A percentile compares a stretch with the other conserved stretches of the same genome.
phyloP scores from a whole-genome alignment of 2,113 vertebrate species.

The Vulpes vulpes region DNA sequence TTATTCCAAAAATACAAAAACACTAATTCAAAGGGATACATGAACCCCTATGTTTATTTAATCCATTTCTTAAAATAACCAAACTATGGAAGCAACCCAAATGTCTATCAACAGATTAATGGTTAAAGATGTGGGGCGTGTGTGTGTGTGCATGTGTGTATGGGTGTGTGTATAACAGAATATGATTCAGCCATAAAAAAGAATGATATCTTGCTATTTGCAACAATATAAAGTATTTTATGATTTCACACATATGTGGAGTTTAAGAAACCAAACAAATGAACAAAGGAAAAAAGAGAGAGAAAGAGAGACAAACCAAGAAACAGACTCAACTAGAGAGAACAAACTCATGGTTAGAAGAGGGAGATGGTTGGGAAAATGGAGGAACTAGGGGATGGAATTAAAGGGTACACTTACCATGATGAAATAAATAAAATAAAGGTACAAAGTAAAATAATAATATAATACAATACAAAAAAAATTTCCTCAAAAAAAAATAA shows the following conservation, averaged over 20 bases:
- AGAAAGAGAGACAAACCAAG: not conserved
- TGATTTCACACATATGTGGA: not conserved
- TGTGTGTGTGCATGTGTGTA: not conserved
- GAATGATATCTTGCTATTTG: not conserved
- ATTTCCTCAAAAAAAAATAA: conserved; percentile 8
- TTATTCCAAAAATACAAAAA: not conserved
- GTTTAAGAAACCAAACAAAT: not conserved
- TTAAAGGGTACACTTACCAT: not conserved
- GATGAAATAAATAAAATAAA: not conserved
- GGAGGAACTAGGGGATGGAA: not conserved
- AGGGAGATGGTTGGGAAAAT: not conserved
- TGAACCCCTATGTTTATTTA: not conserved
- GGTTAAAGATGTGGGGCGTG: not conserved
- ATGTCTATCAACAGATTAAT: not conserved
- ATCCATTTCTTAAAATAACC: not conserved
- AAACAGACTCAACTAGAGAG: not conserved
- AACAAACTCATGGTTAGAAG: not conserved
- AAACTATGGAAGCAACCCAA: not conserved
- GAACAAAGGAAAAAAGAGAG: not conserved
- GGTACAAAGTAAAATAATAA: not conserved
- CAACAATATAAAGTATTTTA: not conserved
- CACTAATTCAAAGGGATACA: not conserved
- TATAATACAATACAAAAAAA: not conserved
- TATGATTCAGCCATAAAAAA: not conserved
- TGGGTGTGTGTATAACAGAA: not conserved